Evolutionary conservation across 2,113 vertebrate genomes (phyloP), one percentile per base, ranked within the genome.

Genomic region (Glareola pratincola): DNA sequence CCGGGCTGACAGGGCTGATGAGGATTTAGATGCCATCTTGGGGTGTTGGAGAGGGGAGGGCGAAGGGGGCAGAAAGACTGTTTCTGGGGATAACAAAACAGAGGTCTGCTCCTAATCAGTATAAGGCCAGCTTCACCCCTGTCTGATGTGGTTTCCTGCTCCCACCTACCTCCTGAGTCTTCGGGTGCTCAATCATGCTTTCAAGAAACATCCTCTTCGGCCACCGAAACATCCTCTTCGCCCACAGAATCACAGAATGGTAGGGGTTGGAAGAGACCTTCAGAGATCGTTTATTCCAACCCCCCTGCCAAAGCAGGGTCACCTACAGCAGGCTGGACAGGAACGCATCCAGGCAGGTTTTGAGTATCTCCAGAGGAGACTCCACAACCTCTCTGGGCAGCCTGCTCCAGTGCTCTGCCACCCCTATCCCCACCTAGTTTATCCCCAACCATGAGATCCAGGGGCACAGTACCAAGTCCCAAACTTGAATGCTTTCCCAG

Each of bases 1-100:
- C 66, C 2, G 0, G 6, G 51, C 76, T 68, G 39, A 7, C 66
- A 2, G 0, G 6, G 51, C 76, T 68, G 39, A 7, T 39, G 32
- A 51, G 54, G 30, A 22, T 68, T 47, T 1, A 1, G 32, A 6
- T 32, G 50, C 47, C 41, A 16, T 66, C 47, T n/a, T 43, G 26
- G 22, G 26, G 29, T 32, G 23, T 4, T 39, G 37, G 32, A 39
- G 54, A 66, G 26, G 36, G 24, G 29, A 69, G 36, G 48, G 43
- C 3, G 2, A 59, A 68, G 56, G 45, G 15, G 34, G 15, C 16
- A 75, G 51, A n/a, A 80, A 57, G 57, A 47, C 21, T 50, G 5
- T 41, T 60, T 72, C 45, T 85, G 48, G 20, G 50, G 23, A 5
- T 73, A 53, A 48, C 26, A 83, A 48, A 29, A 66, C 82, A 50